A percentile compares a stretch with the other conserved stretches of the same genome.
phyloP scores from a whole-genome alignment of 2,888 invertebrate species.

The Troides helena region DNA sequence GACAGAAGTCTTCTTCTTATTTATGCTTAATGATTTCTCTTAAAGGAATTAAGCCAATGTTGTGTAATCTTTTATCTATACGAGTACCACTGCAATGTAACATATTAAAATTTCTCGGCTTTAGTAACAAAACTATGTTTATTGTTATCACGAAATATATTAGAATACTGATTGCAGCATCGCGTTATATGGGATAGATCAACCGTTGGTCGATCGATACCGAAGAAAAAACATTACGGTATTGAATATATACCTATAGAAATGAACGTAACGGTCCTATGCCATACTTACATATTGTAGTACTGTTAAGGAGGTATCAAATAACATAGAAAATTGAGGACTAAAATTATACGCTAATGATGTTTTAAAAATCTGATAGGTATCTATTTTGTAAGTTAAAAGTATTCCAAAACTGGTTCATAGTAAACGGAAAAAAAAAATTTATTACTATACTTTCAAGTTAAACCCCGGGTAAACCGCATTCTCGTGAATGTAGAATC shows the following conservation, averaged over 20 bases:
- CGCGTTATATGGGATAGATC: neutral
- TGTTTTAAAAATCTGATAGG: slow-evolving; percentile 34
- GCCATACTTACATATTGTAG: slow-evolving; percentile 40
- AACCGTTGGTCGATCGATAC: slow-evolving; percentile 3
- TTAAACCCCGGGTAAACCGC: neutral
- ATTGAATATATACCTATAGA: slow-evolving; percentile 29
- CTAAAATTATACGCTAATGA: slow-evolving; percentile 52
- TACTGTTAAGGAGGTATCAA: slow-evolving; percentile 35
- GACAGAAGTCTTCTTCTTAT: neutral
- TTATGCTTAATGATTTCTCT: no score
- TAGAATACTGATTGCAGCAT: neutral
- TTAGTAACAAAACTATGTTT: neutral
- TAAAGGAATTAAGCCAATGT: no score
- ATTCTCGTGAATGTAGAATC: neutral
- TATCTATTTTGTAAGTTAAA: no score
- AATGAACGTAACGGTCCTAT: slow-evolving; percentile 42
- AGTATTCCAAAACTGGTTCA: no score
- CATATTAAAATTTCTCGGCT: neutral
- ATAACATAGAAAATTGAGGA: slow-evolving; percentile 41
- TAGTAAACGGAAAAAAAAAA: neutral
- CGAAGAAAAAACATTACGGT: slow-evolving; percentile 29
- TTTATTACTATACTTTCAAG: neutral
- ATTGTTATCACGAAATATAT: neutral
- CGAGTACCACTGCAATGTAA: neutral
- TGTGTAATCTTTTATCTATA: neutral